These are phyloP conservation scores for Busseola fusca DNA, from an alignment of 2,888 invertebrate genomes.

Conservation along the genomic window DNA sequence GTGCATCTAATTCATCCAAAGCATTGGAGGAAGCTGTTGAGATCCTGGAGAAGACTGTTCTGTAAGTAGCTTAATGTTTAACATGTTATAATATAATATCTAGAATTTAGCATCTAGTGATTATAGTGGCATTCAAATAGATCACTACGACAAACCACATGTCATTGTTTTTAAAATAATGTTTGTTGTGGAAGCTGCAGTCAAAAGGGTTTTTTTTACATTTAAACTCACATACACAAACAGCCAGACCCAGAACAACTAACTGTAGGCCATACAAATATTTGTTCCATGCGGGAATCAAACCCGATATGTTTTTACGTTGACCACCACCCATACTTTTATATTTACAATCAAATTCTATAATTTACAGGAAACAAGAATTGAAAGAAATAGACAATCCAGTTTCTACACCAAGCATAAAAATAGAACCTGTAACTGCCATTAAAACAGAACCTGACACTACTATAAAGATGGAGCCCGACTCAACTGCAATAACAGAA, in stretches of 20 bases:
- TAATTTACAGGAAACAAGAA: constrained; percentile 60
- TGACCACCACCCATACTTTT: not conserved
- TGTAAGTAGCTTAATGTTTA: constrained; percentile 54
- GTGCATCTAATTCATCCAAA: constrained; percentile 59
- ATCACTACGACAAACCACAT: not conserved
- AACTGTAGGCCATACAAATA: too few relatives aligned
- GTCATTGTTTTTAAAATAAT: not conserved
- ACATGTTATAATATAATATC: not conserved
- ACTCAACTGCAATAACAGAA: constrained; percentile 14
- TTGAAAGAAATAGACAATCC: not conserved
- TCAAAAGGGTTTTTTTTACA: too few relatives aligned
- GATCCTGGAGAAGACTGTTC: constrained; percentile 27
- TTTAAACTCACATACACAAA: too few relatives aligned
- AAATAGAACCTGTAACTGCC: constrained; percentile 19
- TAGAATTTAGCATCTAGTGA: too few relatives aligned
- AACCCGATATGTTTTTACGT: too few relatives aligned
- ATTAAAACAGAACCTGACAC: constrained; percentile 19
- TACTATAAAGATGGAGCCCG: constrained; percentile 31
- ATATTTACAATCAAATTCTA: not conserved
- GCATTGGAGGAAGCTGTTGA: constrained; percentile 57
- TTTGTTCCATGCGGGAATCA: too few relatives aligned
- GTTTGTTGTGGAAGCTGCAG: too few relatives aligned
- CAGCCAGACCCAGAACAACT: too few relatives aligned
- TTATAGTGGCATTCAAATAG: not conserved
- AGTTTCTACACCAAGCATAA: constrained; percentile 5